Evolutionary conservation across 2,113 vertebrate species (phyloP), one percentile per base, ranked within the genome.

Genomic region (Melanerpes formicivorus): DNA sequence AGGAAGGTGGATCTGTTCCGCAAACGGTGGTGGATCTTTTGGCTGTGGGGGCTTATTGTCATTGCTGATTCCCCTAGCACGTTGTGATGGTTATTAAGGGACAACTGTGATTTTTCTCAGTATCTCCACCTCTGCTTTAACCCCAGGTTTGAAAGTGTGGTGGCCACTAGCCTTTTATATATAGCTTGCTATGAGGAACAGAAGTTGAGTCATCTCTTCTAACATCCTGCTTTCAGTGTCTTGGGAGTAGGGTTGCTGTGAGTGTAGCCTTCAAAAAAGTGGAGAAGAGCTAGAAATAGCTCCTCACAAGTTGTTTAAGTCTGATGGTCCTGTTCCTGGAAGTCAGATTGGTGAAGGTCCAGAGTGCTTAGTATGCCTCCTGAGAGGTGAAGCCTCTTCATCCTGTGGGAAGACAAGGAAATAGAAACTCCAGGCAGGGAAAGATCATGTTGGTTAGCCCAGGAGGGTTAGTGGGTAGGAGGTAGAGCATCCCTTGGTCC

Each of bases 171-270:
- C 29, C 81, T 82, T 89, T 92, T 95, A 92, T 95, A 88, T 77
- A 74, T 64, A 91, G 88, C 69, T 64, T 80, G 26, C 76, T 40
- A 7, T 7, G 80, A 88, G 80, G 90, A 93, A 21, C 88, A 84
- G 73, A 29, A 58, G 92, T 91, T 94, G 96, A 96, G 86, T 95
- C 93, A 96, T 95, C 83, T 91, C 83, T 84, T 80, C 46, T 80
- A 34, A 81, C 92, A 84, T 95, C 93, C 92, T 90, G 82, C 90
- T 71, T 37, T 46, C 63, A 80, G 67, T 54, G 13, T 84, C 69
- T 59, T 6, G 55, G 81, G 84, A 90, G 75, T 62, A 91, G 91
- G 74, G 84, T 50, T 70, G 40, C 64, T 42, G 44, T 8, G 58
- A 80, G 59, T 1, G 0, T 44, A 62, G 82, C 70, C 52, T 80